These are phyloP conservation scores for Eueremaeus valkanovi DNA, from an alignment of 2,888 invertebrate species.

Conservation along the genomic window DNA sequence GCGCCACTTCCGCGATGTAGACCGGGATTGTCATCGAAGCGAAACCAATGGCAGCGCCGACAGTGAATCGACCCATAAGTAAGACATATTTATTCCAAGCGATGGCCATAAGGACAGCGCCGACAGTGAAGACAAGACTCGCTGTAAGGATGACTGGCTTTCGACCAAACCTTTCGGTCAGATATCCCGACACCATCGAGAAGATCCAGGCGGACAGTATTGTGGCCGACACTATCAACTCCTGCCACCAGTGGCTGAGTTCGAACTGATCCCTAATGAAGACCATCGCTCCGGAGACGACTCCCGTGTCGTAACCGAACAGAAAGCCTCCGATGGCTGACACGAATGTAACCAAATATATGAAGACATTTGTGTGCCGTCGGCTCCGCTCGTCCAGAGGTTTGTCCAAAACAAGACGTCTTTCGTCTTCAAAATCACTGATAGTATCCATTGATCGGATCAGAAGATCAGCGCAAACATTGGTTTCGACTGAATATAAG, in stretches of 20 bases:
- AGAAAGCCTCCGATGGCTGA: conserved; percentile 57
- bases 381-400: neutral
- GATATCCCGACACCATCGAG: conserved; percentile 54
- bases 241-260: conserved; percentile 55
- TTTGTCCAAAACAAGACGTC: conserved; percentile 23
- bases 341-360: conserved; percentile 51
- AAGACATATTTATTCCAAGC: conserved; percentile 52
- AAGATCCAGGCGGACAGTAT: conserved; percentile 55
- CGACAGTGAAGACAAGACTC: conserved; percentile 56
- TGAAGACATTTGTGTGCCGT: neutral
- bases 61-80: conserved; percentile 54
- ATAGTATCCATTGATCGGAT: neutral
- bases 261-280: conserved; percentile 51
- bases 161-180: conserved; percentile 57
- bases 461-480: no score
- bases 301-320: conserved; percentile 62
- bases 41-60: conserved; percentile 57
- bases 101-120: conserved; percentile 55
- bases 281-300: conserved; percentile 56
- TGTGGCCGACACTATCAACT: conserved; percentile 55
- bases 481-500: no score
- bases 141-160: conserved; percentile 56
- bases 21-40: conserved; percentile 59
- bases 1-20: conserved; percentile 59
- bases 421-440: conserved; percentile 5